Evolutionary conservation across 2,888 invertebrate genomes (phyloP).

Genomic region (Leucozona laternaria): DNA sequence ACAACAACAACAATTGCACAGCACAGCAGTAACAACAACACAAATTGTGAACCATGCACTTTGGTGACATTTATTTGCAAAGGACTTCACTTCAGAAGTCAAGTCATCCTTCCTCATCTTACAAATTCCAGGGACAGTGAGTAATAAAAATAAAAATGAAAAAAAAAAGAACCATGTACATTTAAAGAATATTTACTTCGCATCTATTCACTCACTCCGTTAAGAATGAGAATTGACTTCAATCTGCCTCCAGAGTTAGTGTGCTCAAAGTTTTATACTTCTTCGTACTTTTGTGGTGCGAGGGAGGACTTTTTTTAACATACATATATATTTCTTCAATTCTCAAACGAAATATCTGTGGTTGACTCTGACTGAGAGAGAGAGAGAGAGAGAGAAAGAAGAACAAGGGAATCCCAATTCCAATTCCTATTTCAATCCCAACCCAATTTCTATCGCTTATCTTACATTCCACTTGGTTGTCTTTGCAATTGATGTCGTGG

Average conservation of each 20-base stretch:
- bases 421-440: background rate
- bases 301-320: background rate
- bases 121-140: slow-evolving; percentile 26
- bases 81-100: slow-evolving; percentile 62
- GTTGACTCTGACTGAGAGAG: slow-evolving; percentile 45
- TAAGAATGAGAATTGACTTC: slow-evolving; percentile 51
- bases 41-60: slow-evolving; percentile 48
- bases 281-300: slow-evolving; percentile 5
- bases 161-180: background rate
- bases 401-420: slow-evolving; percentile 13
- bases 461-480: slow-evolving; percentile 72
- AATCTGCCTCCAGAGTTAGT: slow-evolving; percentile 28
- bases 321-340: slow-evolving; percentile 27
- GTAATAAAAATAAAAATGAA: slow-evolving; percentile 10
- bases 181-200: slow-evolving; percentile 63
- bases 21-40: background rate
- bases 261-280: slow-evolving; percentile 39
- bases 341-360: slow-evolving; percentile 69
- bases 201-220: slow-evolving; percentile 40
- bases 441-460: slow-evolving; percentile 59
- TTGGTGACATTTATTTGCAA: slow-evolving; percentile 73
- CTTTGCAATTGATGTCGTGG: slow-evolving; percentile 74
- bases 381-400: background rate
- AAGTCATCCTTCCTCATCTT: slow-evolving; percentile 11
- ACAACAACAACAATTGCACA: background rate